Conservation (phyloP, 2,113 vertebrate species). For the Mellivora capensis region DNA sequence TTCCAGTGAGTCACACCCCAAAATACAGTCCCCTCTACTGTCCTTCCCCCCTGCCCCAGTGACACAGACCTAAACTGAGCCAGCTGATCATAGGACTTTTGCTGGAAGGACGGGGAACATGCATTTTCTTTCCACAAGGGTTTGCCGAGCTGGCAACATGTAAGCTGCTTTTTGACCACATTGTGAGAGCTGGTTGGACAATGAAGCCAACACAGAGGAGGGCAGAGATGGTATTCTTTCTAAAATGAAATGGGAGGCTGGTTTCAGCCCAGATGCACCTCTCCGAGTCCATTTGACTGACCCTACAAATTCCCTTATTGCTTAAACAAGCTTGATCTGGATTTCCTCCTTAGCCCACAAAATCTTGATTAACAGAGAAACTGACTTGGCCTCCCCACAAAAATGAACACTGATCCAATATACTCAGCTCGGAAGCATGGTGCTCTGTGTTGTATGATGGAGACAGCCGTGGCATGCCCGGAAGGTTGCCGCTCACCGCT, state of each 20-base stretch:
- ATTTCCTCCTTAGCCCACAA: background rate
- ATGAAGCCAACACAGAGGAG: rapidly evolving
- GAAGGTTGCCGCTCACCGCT: background rate
- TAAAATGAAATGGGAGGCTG: background rate
- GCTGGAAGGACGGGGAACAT: background rate
- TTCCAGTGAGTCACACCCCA: background rate
- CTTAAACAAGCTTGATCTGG: background rate
- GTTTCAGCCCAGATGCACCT: background rate
- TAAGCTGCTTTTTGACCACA: background rate
- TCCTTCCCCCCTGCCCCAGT: too few species aligned
- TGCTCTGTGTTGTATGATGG: too few species aligned
- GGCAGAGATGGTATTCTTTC: background rate
- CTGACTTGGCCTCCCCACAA: background rate
- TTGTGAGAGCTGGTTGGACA: background rate
- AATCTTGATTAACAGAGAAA: background rate
- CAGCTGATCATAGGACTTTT: background rate
- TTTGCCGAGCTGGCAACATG: background rate
- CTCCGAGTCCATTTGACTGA: background rate
- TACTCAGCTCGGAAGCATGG: background rate
- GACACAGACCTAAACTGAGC: background rate
- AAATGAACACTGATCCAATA: background rate
- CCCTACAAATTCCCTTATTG: background rate
- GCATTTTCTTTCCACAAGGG: background rate
- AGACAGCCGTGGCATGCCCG: background rate
- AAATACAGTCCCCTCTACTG: background rate